Evolutionary conservation across 2,888 invertebrate species (phyloP).

Genomic region (Thecocarcelia acutangulata): DNA sequence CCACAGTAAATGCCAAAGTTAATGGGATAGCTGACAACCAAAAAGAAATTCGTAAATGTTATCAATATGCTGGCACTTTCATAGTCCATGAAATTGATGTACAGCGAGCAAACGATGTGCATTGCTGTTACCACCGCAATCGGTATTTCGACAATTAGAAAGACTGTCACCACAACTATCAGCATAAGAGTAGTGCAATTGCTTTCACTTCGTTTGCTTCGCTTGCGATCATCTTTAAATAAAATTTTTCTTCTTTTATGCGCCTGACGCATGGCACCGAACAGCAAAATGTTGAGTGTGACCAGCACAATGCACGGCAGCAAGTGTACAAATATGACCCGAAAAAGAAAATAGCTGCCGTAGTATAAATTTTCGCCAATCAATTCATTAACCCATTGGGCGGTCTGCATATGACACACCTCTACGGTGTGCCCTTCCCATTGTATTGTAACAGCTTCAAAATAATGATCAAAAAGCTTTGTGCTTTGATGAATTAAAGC

Average conservation of each 20-base stretch:
- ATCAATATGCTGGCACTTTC: conserved; percentile 89
- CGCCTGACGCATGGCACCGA: conserved; percentile 92
- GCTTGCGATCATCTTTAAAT: conserved; percentile 89
- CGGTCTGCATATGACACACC: conserved; percentile 85
- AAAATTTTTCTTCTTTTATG: conserved; percentile 89
- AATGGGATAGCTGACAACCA: conserved; percentile 94
- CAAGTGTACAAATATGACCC: conserved; percentile 95
- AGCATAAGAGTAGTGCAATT: conserved; percentile 94
- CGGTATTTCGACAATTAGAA: conserved; percentile 91
- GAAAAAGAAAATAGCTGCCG: conserved; percentile 90
- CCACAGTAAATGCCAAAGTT: conserved; percentile 98
- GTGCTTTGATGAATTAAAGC: conserved; percentile 92
- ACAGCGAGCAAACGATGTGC: conserved; percentile 90
- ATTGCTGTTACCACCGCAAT: conserved; percentile 91
- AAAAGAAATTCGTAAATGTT: conserved; percentile 93
- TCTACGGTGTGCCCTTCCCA: conserved; percentile 87
- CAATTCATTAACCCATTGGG: conserved; percentile 87
- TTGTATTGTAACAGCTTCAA: conserved; percentile 84
- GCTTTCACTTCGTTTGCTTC: conserved; percentile 87
- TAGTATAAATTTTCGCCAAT: conserved; percentile 89
- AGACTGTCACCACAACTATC: conserved; percentile 92
- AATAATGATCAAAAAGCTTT: conserved; percentile 89
- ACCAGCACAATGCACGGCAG: conserved; percentile 94
- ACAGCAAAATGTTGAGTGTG: conserved; percentile 92
- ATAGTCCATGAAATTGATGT: conserved; percentile 88